Evolutionary conservation across 2,888 invertebrate genomes (phyloP).

Genomic region (Coremacera marginata): DNA sequence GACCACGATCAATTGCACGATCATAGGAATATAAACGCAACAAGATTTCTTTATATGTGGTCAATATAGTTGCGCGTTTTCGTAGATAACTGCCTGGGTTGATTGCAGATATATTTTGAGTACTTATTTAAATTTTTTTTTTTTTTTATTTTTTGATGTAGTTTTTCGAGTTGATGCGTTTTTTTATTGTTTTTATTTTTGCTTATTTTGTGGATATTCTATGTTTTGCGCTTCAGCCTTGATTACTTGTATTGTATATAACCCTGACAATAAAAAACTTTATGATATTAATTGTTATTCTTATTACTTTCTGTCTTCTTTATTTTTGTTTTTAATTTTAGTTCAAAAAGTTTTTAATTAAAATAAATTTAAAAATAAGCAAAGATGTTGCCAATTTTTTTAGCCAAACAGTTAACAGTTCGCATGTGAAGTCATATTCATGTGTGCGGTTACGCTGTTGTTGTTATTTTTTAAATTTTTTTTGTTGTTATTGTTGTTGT

Average conservation of each 20-base stretch:
- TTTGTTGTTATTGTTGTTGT: background rate
- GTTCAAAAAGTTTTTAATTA: slow-evolving; percentile 28
- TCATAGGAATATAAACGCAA: background rate
- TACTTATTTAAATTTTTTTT: background rate
- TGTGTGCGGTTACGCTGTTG: background rate
- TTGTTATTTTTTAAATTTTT: background rate
- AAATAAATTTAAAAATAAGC: slow-evolving; percentile 15
- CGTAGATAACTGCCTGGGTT: no score
- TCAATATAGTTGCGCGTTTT: background rate
- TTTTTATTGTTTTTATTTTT: background rate
- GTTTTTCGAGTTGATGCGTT: no score
- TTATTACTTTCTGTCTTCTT: background rate
- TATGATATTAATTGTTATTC: no score
- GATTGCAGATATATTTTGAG: no score
- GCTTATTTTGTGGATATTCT: background rate
- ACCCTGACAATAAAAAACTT: no score
- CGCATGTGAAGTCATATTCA: background rate
- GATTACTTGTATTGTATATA: no score
- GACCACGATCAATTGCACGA: slow-evolving; percentile 3
- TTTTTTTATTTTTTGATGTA: no score
- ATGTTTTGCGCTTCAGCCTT: background rate
- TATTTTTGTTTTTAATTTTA: background rate
- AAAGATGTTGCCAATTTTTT: background rate
- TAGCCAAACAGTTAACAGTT: background rate
- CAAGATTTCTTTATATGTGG: background rate